These are phyloP conservation scores for Pseudoips prasinana DNA, from an alignment of 2,888 invertebrate species.

Conservation along the genomic window DNA sequence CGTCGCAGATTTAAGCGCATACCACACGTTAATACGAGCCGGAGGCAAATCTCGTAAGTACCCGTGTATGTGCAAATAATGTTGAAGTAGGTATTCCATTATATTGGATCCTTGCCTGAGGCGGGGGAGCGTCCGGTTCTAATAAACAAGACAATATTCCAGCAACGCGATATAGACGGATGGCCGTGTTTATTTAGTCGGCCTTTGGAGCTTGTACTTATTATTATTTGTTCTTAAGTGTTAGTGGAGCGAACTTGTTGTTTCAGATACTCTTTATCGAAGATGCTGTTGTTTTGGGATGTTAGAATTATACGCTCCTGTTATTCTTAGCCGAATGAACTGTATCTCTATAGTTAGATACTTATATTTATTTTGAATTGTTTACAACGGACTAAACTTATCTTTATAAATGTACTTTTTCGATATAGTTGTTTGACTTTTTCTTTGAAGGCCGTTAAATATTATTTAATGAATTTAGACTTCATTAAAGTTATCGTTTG, in stretches of 20 bases:
- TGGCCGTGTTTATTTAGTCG: slow-evolving; percentile 55
- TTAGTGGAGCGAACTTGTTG: slow-evolving; percentile 37
- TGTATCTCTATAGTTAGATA: background rate
- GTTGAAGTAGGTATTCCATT: slow-evolving; percentile 76
- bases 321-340: slow-evolving; percentile 6
- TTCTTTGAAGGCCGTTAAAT: no score
- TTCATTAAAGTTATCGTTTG: no score
- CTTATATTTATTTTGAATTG: no score
- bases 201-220: slow-evolving; percentile 38
- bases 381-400: no score
- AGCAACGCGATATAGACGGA: slow-evolving; percentile 47
- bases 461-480: no score
- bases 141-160: slow-evolving; percentile 76
- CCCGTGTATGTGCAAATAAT: slow-evolving; percentile 76
- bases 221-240: slow-evolving; percentile 44
- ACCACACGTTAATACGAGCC: slow-evolving; percentile 66
- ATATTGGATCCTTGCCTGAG: slow-evolving; percentile 76
- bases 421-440: no score
- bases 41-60: slow-evolving; percentile 65
- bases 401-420: no score
- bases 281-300: slow-evolving; percentile 16
- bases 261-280: slow-evolving; percentile 29
- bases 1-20: slow-evolving; percentile 57
- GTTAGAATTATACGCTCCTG: slow-evolving; percentile 8
- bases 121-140: slow-evolving; percentile 69